These are phyloP conservation scores for Patagioenas fasciata DNA, from an alignment of 2,113 vertebrate genomes.

Conservation along the genomic window DNA sequence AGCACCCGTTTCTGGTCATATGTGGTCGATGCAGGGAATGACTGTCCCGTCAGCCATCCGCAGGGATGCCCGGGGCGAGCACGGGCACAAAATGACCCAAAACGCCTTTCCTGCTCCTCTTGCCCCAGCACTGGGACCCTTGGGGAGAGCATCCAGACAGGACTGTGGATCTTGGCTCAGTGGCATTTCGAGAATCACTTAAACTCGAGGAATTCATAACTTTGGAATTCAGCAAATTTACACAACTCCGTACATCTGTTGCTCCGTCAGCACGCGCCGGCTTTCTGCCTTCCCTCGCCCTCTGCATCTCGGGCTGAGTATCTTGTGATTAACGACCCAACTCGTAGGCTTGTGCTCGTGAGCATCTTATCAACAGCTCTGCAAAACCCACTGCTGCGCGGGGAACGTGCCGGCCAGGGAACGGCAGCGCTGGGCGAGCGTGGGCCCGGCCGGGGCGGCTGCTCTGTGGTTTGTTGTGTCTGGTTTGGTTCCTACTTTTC, in stretches of 20 bases:
- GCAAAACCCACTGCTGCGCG: constrained; percentile 8
- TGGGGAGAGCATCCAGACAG: background rate
- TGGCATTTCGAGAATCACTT: background rate
- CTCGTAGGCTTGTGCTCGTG: constrained; percentile 65
- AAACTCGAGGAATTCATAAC: background rate
- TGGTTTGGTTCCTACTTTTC: constrained; percentile 82
- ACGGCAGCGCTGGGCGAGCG: constrained; percentile 57
- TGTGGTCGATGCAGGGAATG: background rate
- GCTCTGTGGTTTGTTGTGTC: constrained; percentile 90
- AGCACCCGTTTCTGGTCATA: rapidly evolving
- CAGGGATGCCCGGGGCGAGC: background rate
- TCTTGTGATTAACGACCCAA: constrained; percentile 69
- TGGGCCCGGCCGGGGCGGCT: constrained; percentile 24
- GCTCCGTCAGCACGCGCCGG: rapidly evolving
- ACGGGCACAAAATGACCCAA: background rate
- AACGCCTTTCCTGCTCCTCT: background rate
- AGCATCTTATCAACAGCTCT: constrained; percentile 78
- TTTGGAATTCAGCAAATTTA: constrained; percentile 13
- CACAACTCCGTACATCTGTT: background rate
- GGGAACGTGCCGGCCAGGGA: constrained; percentile 74
- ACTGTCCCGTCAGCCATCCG: too few relatives aligned
- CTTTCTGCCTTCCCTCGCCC: background rate
- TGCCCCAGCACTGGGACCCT: rapidly evolving
- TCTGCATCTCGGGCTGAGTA: constrained; percentile 41
- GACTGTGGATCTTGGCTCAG: constrained; percentile 8